Base-by-base conservation (phyloP, 2,888 invertebrate species). In the Diachrysia chrysitis region DNA sequence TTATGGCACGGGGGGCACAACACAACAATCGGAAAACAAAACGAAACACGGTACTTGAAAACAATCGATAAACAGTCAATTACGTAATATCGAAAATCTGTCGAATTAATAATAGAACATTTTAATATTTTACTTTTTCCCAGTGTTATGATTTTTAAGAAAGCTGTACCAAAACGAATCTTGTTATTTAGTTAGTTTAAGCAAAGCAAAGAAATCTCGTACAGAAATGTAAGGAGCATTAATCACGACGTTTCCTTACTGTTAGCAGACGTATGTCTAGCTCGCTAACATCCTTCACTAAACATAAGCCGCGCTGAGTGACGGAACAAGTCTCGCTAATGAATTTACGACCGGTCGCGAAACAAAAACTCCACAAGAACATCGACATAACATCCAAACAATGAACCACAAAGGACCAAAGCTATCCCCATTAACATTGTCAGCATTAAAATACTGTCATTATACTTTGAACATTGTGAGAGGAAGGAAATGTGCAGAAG, bases 401-500 rank as follows among this genome's bases (percentile, higher is more conserved):
- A 76, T 57, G 73, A 58, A 48, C 55, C n/a, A 59, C 46, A 37
- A 53, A 51, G 61, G 56, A 51, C 48, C 56, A 51, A 59, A 62
- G 72, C 71, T 62, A 76, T 56, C 5, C 53, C 53, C 42, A 59
- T 71, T 66, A 62, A 59, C 62, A 57, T 66, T 56, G 29, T n/a
- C 48, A 21, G 53, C 58, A 35, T 71, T 66, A 59, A 57, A n/a
- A 73, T 71, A 65, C 61, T 59, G 56, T 62, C 72, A 57, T 59
- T 62, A 72, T 57, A 48, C 21, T 10, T 48, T 46, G 53, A 3
- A 29, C 10, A 16, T 48, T 16, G n/a, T 3, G 25, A 46, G 0
- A 1, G 4, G 0, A 17, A 5, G 19, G 9, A 21, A 21, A 42
- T 0, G 0, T 17, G 10, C 46, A 66, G 25, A 62, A 71, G 12